phyloP scores from a whole-genome alignment of 2,113 vertebrate genomes.

The Zapornia atra region DNA sequence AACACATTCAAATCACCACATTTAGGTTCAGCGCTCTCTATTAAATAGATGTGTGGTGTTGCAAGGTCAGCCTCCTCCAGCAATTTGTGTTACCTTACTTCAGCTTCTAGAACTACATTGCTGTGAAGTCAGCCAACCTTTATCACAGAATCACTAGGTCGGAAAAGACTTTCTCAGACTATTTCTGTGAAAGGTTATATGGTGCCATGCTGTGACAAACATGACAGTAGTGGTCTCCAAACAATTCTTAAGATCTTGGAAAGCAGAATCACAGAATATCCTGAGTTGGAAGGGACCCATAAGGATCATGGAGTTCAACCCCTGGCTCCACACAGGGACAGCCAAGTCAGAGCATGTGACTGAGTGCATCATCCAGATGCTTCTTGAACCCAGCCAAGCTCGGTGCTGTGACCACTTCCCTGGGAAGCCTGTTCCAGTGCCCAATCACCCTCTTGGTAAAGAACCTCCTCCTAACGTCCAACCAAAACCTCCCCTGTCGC shows the following conservation, averaged over 20 bases:
- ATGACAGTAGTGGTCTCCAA: not conserved
- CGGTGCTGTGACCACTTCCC: no score
- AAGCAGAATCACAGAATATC: not conserved
- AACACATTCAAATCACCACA: not conserved
- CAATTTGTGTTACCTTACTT: not conserved
- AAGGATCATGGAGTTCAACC: no score
- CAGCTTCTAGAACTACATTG: not conserved
- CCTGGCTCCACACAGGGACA: no score
- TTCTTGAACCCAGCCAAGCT: no score
- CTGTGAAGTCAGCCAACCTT: not conserved
- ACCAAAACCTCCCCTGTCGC: no score
- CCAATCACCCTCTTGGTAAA: no score
- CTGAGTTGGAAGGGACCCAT: no score
- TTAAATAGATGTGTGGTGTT: not conserved
- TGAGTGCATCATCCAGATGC: no score
- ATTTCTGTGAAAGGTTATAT: not conserved
- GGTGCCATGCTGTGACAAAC: not conserved
- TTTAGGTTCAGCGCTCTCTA: not conserved
- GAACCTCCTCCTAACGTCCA: no score
- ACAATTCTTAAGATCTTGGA: not conserved
- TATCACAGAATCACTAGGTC: not conserved
- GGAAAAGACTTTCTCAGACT: not conserved
- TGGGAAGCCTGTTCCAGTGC: no score
- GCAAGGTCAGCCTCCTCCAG: not conserved
- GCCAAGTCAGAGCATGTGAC: no score